These are phyloP conservation scores for Barnardius zonarius DNA, from an alignment of 2,113 vertebrate species.

Conservation along the genomic window DNA sequence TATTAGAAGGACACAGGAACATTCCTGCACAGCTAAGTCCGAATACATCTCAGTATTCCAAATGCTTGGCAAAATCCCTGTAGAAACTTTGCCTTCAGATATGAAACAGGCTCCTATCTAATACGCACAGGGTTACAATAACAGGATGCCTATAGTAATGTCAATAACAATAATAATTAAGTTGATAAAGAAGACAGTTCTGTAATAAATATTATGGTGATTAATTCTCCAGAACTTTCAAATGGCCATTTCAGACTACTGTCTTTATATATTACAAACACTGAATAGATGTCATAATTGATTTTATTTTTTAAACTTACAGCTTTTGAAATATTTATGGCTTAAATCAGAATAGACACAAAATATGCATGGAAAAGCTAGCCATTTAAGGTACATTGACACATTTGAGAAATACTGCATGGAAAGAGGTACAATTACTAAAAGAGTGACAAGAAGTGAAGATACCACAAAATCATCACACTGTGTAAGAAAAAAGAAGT, in stretches of 20 bases:
- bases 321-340: constrained; percentile 8
- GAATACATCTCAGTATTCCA: background rate
- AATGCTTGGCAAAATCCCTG: background rate
- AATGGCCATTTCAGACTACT: background rate
- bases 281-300: background rate
- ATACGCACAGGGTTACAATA: background rate
- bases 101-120: background rate
- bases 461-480: background rate
- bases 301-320: background rate
- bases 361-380: background rate
- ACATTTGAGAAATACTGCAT: background rate
- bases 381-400: background rate
- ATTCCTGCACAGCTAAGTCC: background rate
- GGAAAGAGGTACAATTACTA: background rate
- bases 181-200: constrained; percentile 8
- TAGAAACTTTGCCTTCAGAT: background rate
- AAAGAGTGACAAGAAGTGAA: background rate
- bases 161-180: constrained; percentile 8
- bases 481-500: background rate
- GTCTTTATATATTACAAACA: background rate
- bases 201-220: background rate
- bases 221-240: constrained; percentile 7
- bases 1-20: background rate
- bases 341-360: background rate
- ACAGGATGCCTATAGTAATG: background rate